These are phyloP conservation scores for Mythimna albipuncta DNA, from an alignment of 2,888 invertebrate genomes.

Conservation along the genomic window DNA sequence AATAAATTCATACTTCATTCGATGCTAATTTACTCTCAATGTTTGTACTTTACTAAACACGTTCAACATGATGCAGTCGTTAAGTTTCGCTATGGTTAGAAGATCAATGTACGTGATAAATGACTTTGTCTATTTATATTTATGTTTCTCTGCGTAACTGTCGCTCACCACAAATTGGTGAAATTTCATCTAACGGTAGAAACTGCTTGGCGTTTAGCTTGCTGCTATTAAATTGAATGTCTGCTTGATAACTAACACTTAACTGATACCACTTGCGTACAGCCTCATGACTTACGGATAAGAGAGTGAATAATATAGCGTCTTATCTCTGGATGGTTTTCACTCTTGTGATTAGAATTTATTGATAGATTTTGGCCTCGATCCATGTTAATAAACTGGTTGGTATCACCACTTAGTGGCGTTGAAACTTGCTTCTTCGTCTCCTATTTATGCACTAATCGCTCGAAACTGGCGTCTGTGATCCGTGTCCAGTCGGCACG, in stretches of 20 bases:
- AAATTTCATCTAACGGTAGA: conserved; percentile 66
- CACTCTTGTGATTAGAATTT: conserved; percentile 66
- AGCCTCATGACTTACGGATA: conserved; percentile 53
- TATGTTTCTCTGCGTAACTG: conserved; percentile 52
- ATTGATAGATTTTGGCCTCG: conserved; percentile 59
- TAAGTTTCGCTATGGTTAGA: conserved; percentile 21
- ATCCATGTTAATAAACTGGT: conserved; percentile 62
- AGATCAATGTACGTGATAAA: conserved; percentile 45
- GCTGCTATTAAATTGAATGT: conserved; percentile 60
- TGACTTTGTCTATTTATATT: conserved; percentile 46
- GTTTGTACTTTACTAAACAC: conserved; percentile 30
- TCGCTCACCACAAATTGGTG: conserved; percentile 67
- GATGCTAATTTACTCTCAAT: not conserved
- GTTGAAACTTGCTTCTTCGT: conserved; percentile 47
- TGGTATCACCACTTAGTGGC: conserved; percentile 37
- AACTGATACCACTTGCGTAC: conserved; percentile 50
- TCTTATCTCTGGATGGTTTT: conserved; percentile 60
- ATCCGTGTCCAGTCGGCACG: conserved; percentile 73
- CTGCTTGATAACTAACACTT: conserved; percentile 60
- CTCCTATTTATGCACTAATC: conserved; percentile 62
- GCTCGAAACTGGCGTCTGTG: conserved; percentile 67
- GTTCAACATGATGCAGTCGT: conserved; percentile 10
- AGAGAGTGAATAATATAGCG: conserved; percentile 55
- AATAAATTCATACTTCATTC: not conserved
- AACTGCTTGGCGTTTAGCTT: conserved; percentile 52